Conservation (phyloP, 2,888 invertebrate species). For the Matsumyia berberina region DNA sequence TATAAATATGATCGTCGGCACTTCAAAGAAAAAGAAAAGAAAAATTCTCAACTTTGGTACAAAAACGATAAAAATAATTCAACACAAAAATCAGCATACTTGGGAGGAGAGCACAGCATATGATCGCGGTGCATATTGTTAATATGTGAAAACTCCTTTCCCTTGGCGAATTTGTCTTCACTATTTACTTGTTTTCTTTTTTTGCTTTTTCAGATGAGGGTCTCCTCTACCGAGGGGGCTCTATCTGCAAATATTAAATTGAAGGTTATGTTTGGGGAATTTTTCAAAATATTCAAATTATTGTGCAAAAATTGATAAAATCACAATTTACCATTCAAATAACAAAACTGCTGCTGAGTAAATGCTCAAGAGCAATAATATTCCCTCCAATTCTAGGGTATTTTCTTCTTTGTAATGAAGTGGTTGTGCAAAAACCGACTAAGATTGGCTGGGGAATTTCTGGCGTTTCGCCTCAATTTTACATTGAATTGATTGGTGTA, state of each 20-base stretch:
- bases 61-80: neutral
- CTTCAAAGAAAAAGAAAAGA: neutral
- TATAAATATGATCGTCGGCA: neutral
- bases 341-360: neutral
- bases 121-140: constrained; percentile 9
- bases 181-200: neutral
- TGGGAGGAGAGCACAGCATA: neutral
- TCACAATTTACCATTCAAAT: constrained; percentile 2
- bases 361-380: neutral
- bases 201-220: neutral
- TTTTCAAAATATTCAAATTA: neutral
- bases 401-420: constrained; percentile 16
- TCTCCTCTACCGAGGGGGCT: neutral
- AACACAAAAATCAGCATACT: neutral
- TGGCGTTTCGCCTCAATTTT: neutral
- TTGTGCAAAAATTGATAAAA: neutral
- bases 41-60: too few species aligned
- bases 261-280: neutral
- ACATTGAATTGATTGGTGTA: constrained; percentile 17
- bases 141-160: neutral
- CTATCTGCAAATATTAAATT: too few species aligned
- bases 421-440: constrained; percentile 31
- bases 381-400: neutral
- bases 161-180: neutral
- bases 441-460: neutral